Base-by-base conservation (phyloP, 2,888 invertebrate genomes). In the Oscheius sp. region DNA sequence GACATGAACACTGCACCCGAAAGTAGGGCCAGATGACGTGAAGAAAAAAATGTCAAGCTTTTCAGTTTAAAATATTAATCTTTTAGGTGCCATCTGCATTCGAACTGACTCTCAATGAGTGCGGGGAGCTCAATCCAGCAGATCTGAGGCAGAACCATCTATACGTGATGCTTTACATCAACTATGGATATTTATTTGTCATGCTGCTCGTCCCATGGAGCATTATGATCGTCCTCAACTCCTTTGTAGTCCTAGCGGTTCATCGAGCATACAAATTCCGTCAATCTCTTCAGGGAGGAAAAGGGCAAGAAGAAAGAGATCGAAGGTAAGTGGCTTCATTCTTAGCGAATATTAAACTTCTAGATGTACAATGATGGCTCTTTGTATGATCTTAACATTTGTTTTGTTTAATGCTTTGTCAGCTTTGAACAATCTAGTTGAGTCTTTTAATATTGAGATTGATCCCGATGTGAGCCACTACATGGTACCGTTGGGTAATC, bases 331-430 rank as follows among this genome's bases (percentile, higher is more conserved):
- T 20, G 17, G 15, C 15, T 27, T 46, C 20, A 46, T 25, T 10
- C 20, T 53, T 17, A 34, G 20, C 29, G 23, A 10, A 33, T n/a
- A 15, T 64, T 27, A 66, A 23, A 4, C 20, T 31, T 68, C 66
- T 29, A 81, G 81, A 68, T 83, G 82, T 69, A 84, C 84, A 23
- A 73, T 84, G 53, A 86, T 86, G 85, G 85, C 83, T 15, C 69
- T 83, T 4, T 79, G 83, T 29, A 84, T 82, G 72, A 76, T 84
- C 48, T 61, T 72, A 29, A 78, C 85, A 3, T 85, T 85, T 71
- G 69, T 85, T 37, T 20, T 83, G 1, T 79, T 80, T 72, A 82
- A 83, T 65, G 65, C 74, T 4, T 52, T 79, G 25, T 79, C 81
- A 1, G 80, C 78, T 23, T 58, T 80, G 17, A 83, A 79, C 67